These are phyloP conservation scores for Troglohyphantes excavatus DNA, from an alignment of 2,888 invertebrate genomes.

Conservation along the genomic window DNA sequence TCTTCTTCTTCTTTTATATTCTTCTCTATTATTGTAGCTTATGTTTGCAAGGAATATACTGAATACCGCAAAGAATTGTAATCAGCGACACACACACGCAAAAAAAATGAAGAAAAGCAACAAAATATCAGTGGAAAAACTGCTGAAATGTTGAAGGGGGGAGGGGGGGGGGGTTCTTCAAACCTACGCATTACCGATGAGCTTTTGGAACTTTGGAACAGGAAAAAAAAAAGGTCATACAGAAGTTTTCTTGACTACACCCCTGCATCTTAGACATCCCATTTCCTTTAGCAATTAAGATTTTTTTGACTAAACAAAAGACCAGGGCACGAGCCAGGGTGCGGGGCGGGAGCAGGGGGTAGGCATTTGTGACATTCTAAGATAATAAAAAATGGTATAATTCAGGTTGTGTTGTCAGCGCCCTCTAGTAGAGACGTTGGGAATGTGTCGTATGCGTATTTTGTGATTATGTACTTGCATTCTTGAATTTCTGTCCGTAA, in stretches of 20 bases:
- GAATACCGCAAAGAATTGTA: slow-evolving; percentile 65
- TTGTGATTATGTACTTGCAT: neutral
- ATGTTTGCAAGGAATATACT: slow-evolving; percentile 51
- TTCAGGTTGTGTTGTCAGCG: slow-evolving; percentile 59
- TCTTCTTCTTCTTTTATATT: slow-evolving; percentile 26
- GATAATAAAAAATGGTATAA: slow-evolving; percentile 13
- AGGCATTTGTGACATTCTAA: slow-evolving; percentile 9
- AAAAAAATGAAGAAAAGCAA: slow-evolving; percentile 27
- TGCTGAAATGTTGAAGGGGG: neutral
- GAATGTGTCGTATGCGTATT: slow-evolving; percentile 51
- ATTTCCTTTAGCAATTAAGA: slow-evolving; percentile 73
- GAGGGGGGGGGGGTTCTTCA: slow-evolving; percentile 16
- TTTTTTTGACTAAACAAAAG: slow-evolving; percentile 71
- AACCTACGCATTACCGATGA: slow-evolving; percentile 74
- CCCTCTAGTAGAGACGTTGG: slow-evolving; percentile 38
- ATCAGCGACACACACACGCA: slow-evolving; percentile 48
- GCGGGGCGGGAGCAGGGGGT: neutral
- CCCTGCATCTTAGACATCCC: slow-evolving; percentile 69
- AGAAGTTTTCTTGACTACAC: slow-evolving; percentile 77
- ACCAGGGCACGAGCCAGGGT: slow-evolving; percentile 60
- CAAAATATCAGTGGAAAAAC: slow-evolving; percentile 32
- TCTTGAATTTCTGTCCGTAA: neutral
- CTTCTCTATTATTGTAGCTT: slow-evolving; percentile 46
- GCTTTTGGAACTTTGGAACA: slow-evolving; percentile 12
- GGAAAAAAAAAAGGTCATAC: slow-evolving; percentile 61